A percentile compares a stretch with the other conserved stretches of the same genome.
Conservation (phyloP, 1,140 invertebrate species). For the Drosophila bocqueti region DNA sequence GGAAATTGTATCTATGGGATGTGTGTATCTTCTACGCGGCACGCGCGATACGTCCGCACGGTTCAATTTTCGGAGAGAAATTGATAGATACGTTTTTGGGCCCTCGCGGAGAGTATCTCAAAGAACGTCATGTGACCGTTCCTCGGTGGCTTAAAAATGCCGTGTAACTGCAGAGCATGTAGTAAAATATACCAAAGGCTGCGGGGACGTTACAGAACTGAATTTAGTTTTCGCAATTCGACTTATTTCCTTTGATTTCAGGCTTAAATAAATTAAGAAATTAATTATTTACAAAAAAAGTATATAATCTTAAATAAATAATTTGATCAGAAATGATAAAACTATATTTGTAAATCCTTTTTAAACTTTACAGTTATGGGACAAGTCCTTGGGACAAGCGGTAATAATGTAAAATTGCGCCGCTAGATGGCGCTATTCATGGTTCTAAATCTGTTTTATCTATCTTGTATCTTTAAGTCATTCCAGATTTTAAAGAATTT, state of each 20-base stretch:
- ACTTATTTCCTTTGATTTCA: not conserved
- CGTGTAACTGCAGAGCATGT: not conserved
- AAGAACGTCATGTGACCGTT: conserved; percentile 9
- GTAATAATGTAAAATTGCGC: not conserved
- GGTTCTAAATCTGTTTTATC: not conserved
- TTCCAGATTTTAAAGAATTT: not conserved
- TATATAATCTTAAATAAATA: not conserved
- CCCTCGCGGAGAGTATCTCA: conserved; percentile 10
- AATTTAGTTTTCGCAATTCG: not conserved
- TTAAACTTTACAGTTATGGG: no score
- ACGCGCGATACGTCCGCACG: conserved; percentile 69
- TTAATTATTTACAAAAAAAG: not conserved
- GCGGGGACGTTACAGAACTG: not conserved
- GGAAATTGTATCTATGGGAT: conserved; percentile 74
- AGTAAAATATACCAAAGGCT: not conserved
- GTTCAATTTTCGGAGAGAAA: conserved; percentile 50
- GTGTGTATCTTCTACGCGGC: conserved; percentile 63
- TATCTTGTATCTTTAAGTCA: not conserved
- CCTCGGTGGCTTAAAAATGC: not conserved
- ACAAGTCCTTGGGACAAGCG: not conserved
- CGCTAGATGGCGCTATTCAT: not conserved
- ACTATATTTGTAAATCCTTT: not conserved
- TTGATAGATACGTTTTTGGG: conserved; percentile 31
- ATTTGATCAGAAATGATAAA: not conserved
- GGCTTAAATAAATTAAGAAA: not conserved